Base-by-base conservation (phyloP, 2,113 vertebrate species). In the Camelus bactrianus region DNA sequence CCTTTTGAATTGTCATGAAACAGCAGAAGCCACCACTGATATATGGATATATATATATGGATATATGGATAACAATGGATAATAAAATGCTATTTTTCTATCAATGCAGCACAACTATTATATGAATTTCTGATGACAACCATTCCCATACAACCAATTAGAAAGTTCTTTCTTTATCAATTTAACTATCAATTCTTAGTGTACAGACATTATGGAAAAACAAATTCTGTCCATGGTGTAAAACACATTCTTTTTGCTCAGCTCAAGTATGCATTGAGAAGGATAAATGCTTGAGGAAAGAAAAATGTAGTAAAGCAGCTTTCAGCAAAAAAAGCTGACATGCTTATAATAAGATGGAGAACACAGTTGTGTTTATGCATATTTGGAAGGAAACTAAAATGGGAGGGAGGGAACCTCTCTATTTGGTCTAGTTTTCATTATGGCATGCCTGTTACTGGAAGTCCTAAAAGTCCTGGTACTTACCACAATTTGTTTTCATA, bases 161-260 rank as follows among this genome's bases (percentile, higher is more conserved):
- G 16, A 64, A 35, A 52, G 24, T 30, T 60, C 19, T 14, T 35
- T 20, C 30, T 8, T 84, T 79, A 83, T 30, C 38, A 42, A 42
- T 5, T 62, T 8, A 64, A 54, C 20, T 10, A 46, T 16, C 5
- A 52, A 19, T 62, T 20, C 4, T 90, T 46, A 67, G 30, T 76
- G 64, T 84, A 13, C 0, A 16, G 82, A n/a, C n/a, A 76, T 9
- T 4, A 72, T 0, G 50, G 0, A 77, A 96, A 92, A 91, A 1
- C 0, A 3, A 2, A 46, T 94, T 8, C 28, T 58, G 75, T 46
- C 16, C 22, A 20, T 22, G 3, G 6, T 81, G 32, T 69, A 95
- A 75, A 58, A 42, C 0, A 0, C 89, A 0, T 1, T 15, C 62
- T 84, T 85, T 85, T 93, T 87, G 11, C 0, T 94, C 60, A 89